A percentile compares a stretch with the other conserved stretches of the same genome.
Conservation (phyloP, 2,888 invertebrate genomes). For the Endotricha flammealis region DNA sequence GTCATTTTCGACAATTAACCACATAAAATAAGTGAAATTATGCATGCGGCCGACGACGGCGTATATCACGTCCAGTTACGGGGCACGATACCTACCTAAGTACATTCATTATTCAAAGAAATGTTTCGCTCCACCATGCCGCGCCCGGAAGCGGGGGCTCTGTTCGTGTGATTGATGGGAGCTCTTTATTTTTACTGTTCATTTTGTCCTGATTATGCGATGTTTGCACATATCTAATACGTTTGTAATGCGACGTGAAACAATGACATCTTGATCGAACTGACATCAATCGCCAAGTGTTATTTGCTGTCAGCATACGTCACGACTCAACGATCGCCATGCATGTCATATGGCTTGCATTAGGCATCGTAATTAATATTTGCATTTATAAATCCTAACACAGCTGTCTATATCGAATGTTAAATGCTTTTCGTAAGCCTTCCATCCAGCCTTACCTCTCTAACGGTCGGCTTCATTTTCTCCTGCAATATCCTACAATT, state of each 20-base stretch:
- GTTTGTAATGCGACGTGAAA: slow-evolving; percentile 11
- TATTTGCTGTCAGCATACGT: neutral
- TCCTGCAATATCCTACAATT: slow-evolving; percentile 78
- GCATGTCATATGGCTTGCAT: slow-evolving; percentile 3
- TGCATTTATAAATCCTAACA: neutral
- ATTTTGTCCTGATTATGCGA: slow-evolving; percentile 43
- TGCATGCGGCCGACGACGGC: slow-evolving; percentile 77
- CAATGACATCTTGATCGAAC: slow-evolving; percentile 7
- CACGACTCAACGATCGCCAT: slow-evolving; percentile 1
- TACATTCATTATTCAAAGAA: slow-evolving; percentile 78
- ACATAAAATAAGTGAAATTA: slow-evolving; percentile 79
- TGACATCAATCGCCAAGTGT: neutral
- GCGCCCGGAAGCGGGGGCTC: slow-evolving; percentile 69
- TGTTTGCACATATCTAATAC: slow-evolving; percentile 30
- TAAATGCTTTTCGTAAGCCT: slow-evolving; percentile 28
- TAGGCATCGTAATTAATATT: neutral
- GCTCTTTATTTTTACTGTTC: slow-evolving; percentile 65
- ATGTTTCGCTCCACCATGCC: slow-evolving; percentile 73
- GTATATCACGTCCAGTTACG: slow-evolving; percentile 79
- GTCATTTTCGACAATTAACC: slow-evolving; percentile 79
- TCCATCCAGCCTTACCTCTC: slow-evolving; percentile 51
- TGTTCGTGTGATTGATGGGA: slow-evolving; percentile 74
- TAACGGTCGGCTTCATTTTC: slow-evolving; percentile 72
- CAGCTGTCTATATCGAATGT: slow-evolving; percentile 18
- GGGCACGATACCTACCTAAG: slow-evolving; percentile 70